Evolutionary conservation across 2,888 invertebrate genomes (phyloP).

Genomic region (Trilocha varians): DNA sequence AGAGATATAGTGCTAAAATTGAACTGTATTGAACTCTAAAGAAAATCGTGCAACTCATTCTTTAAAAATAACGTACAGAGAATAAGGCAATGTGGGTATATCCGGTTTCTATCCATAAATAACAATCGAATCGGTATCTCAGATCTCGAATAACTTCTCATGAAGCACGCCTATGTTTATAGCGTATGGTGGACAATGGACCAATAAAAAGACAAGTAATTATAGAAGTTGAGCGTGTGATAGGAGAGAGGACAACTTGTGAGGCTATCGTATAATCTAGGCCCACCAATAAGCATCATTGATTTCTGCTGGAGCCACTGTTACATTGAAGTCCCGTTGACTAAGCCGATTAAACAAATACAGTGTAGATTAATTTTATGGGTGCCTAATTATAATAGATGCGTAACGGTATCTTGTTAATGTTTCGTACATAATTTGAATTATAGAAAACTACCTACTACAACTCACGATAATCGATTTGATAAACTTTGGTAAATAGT

Average conservation of each 20-base stretch:
- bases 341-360: background rate
- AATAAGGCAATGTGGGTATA: background rate
- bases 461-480: no score
- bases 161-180: conserved; percentile 18
- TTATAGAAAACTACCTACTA: no score
- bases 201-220: conserved; percentile 30
- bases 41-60: background rate
- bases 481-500: no score
- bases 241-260: conserved; percentile 16
- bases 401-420: background rate
- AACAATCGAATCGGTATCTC: conserved; percentile 17
- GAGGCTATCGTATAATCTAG: conserved; percentile 39
- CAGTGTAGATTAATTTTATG: background rate
- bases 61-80: background rate
- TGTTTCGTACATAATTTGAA: no score
- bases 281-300: conserved; percentile 33
- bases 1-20: no score
- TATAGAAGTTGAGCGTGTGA: conserved; percentile 15
- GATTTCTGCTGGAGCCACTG: conserved; percentile 22
- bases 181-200: conserved; percentile 28
- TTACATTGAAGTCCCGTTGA: background rate
- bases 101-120: conserved; percentile 2
- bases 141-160: conserved; percentile 16
- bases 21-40: background rate
- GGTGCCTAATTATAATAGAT: background rate